Percentiles rank a stretch among this genome's conserved stretches.
Conservation (phyloP, 2,113 vertebrate species). For the Hucho hucho region DNA sequence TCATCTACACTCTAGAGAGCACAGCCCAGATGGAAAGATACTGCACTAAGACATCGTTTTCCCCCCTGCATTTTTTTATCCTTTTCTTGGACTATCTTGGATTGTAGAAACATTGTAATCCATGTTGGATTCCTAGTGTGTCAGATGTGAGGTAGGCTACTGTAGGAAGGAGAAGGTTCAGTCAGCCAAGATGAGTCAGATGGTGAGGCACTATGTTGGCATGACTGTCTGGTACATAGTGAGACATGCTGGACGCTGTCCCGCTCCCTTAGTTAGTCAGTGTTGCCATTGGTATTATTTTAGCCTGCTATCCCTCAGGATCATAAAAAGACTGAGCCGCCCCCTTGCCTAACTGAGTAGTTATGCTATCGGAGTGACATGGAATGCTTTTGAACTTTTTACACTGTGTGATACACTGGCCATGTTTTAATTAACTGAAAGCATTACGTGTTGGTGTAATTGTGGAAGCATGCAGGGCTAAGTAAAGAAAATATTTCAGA, state of each 20-base stretch:
- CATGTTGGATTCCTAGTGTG: no score
- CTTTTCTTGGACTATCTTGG: slow-evolving; percentile 28
- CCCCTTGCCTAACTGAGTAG: slow-evolving; percentile 19
- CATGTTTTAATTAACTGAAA: slow-evolving; percentile 56
- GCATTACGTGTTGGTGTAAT: slow-evolving; percentile 35
- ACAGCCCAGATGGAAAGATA: slow-evolving; percentile 17
- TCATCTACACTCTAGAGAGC: slow-evolving; percentile 16
- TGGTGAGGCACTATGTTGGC: slow-evolving; percentile 32
- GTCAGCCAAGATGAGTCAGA: slow-evolving; percentile 26
- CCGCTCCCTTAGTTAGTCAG: slow-evolving; percentile 25
- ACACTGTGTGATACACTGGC: slow-evolving; percentile 38
- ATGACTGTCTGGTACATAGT: slow-evolving; percentile 29
- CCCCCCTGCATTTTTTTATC: no score
- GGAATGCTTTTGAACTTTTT: slow-evolving; percentile 50
- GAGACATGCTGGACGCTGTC: slow-evolving; percentile 39
- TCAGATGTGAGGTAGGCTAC: background rate
- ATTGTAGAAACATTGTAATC: slow-evolving; percentile 19
- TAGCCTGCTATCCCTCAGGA: slow-evolving; percentile 45
- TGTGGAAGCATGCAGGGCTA: slow-evolving; percentile 31
- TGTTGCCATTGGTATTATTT: slow-evolving; percentile 37
- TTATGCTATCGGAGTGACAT: slow-evolving; percentile 24
- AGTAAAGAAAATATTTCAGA: slow-evolving; percentile 48
- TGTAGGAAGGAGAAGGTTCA: background rate
- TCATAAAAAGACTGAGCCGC: slow-evolving; percentile 39
- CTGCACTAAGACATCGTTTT: background rate